Percentiles rank a stretch among this genome's conserved stretches.
Evolutionary conservation across 2,113 vertebrate species (phyloP).

Genomic region (Dolichallabes microphthalmus): DNA sequence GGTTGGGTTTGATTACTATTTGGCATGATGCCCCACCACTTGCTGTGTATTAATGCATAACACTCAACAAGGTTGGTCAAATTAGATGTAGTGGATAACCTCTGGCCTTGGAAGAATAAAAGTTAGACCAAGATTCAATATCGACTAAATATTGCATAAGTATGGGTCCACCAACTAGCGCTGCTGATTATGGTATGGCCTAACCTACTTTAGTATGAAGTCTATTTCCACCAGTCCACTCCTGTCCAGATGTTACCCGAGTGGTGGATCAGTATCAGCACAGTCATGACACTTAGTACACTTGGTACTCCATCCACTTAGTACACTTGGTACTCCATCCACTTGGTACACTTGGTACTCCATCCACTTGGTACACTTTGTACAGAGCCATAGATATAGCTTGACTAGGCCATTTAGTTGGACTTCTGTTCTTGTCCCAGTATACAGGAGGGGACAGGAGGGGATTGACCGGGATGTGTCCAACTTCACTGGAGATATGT

Average conservation of each 20-base stretch:
- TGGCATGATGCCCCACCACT: background rate
- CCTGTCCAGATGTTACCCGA: background rate
- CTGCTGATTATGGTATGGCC: background rate
- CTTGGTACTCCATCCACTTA: no score
- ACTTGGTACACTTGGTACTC: no score
- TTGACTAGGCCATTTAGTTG: no score
- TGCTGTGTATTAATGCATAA: background rate
- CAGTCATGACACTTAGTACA: background rate
- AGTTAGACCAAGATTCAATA: background rate
- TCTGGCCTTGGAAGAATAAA: background rate
- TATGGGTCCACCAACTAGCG: background rate
- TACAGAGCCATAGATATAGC: no score
- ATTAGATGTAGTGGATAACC: background rate
- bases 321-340: no score
- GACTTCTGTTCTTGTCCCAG: no score
- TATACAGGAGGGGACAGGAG: no score
- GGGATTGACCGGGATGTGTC: no score
- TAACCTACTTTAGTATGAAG: background rate
- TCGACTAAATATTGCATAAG: background rate
- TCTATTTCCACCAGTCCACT: background rate
- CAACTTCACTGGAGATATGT: no score
- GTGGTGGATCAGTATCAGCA: background rate
- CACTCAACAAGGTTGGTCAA: background rate
- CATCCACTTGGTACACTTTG: no score
- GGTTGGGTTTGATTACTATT: slow-evolving; percentile 2